Evolutionary conservation across 2,888 invertebrate genomes (phyloP), one percentile per base, ranked within the genome.

Genomic region (Charanyca ferruginea): DNA sequence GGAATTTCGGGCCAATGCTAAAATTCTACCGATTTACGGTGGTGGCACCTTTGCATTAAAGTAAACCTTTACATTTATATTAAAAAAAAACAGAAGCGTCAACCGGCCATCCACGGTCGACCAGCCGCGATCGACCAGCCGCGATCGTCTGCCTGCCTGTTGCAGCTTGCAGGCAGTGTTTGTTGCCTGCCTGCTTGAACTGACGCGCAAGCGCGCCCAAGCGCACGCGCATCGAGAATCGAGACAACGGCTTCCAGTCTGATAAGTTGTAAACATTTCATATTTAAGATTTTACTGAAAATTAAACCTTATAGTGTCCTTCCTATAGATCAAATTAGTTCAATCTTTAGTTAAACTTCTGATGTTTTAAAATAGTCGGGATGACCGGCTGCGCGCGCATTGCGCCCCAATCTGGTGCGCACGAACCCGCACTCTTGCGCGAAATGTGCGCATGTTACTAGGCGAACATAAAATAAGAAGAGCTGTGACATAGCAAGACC

Each of bases 371-470:
- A 45, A 67, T 16, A 18, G 23, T 38, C 1, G 5, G 16, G 8
- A 9, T 20, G 66, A 42, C 18, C 2, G 53, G 38, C 22, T 55
- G 92, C 91, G 90, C 92, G 93, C 94, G 91, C 91, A 89, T 85
- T 85, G 84, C 82, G 88, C 90, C 85, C 89, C 89, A 86, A 81
- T 83, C 81, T 73, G 85, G 84, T 92, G 94, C 94, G 94, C 94
- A 90, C 90, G 89, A 89, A 87, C 87, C 90, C 90, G 90, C 89
- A 88, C 90, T 91, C 92, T 94, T 95, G 95, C 95, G 95, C 95
- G 94, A 94, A 94, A 91, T 90, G 94, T 95, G 95, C 95, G 94
- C 95, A 91, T 91, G 85, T 84, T 92, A 94, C 93, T 83, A 94
- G 93, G 94, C 83, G 80, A 74, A 45, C 88, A 93, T 89, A 81